These are phyloP conservation scores for Ischnus inquisitorius DNA, from an alignment of 2,888 invertebrate genomes.

Conservation along the genomic window DNA sequence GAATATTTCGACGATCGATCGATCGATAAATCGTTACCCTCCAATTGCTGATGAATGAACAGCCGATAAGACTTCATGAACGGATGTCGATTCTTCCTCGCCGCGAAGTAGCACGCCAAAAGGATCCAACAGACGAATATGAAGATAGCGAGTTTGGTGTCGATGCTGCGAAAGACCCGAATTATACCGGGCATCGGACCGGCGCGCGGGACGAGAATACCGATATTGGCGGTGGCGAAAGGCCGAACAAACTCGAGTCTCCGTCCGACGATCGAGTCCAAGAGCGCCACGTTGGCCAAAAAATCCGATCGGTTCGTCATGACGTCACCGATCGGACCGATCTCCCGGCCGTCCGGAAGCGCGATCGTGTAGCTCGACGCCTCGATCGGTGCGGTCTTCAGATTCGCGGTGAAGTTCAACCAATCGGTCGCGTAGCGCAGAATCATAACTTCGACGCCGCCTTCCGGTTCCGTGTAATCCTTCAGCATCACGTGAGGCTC, in stretches of 20 bases:
- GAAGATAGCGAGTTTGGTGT: background rate
- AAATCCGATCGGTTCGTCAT: slow-evolving; percentile 61
- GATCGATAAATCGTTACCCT: background rate
- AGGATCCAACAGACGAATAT: slow-evolving; percentile 13
- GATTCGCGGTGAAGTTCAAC: slow-evolving; percentile 61
- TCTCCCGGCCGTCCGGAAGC: slow-evolving; percentile 36
- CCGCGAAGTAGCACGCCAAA: slow-evolving; percentile 20
- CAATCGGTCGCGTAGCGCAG: slow-evolving; percentile 40
- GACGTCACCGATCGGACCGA: slow-evolving; percentile 64
- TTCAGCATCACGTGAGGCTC: slow-evolving; percentile 42
- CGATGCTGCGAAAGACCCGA: slow-evolving; percentile 41
- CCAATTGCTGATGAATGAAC: slow-evolving; percentile 60
- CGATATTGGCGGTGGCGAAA: background rate
- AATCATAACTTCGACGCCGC: slow-evolving; percentile 41
- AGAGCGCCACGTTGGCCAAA: slow-evolving; percentile 35
- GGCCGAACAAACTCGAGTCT: slow-evolving; percentile 54
- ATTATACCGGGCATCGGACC: slow-evolving; percentile 49
- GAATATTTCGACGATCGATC: no score
- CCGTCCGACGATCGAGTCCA: slow-evolving; percentile 15
- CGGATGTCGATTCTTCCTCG: slow-evolving; percentile 47
- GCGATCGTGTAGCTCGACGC: slow-evolving; percentile 48
- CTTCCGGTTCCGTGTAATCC: slow-evolving; percentile 37
- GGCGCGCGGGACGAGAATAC: slow-evolving; percentile 55
- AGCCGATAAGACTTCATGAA: slow-evolving; percentile 45
- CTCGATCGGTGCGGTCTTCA: slow-evolving; percentile 42